phyloP scores from a whole-genome alignment of 2,797 vertebrate species.

The Neoniphon sammara region DNA sequence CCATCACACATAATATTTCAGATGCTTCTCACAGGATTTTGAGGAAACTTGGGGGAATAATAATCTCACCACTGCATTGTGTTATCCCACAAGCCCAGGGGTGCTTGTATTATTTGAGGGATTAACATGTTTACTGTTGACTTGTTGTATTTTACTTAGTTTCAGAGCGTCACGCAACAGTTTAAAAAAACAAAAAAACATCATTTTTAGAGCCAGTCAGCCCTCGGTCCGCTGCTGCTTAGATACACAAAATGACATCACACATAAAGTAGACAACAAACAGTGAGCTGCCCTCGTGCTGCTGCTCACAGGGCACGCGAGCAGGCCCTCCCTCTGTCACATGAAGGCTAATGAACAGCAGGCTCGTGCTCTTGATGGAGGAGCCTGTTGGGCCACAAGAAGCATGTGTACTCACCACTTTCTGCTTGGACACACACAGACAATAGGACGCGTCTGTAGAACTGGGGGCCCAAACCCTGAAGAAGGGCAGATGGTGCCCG shows the following conservation, averaged over 20 bases:
- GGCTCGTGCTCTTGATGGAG: constrained; percentile 69
- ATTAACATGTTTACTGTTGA: too few species aligned
- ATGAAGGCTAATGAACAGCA: constrained; percentile 75
- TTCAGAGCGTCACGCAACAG: constrained; percentile 9
- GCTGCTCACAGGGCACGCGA: constrained; percentile 67
- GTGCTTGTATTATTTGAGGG: too few species aligned
- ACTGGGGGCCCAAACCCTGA: constrained; percentile 76
- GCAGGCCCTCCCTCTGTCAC: constrained; percentile 59
- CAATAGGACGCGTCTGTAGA: constrained; percentile 78
- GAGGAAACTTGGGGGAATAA: constrained; percentile 14
- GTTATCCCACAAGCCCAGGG: too few species aligned
- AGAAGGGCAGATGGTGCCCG: constrained; percentile 81
- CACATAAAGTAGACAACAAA: constrained; percentile 49
- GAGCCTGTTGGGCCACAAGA: constrained; percentile 63
- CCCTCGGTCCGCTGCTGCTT: constrained; percentile 41
- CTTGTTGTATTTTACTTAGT: not conserved
- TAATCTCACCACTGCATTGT: not conserved
- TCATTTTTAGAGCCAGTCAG: not conserved
- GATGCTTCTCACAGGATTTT: not conserved
- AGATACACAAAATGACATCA: constrained; percentile 35
- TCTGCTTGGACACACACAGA: constrained; percentile 81
- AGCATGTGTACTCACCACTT: constrained; percentile 73
- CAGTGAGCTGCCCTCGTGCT: constrained; percentile 41
- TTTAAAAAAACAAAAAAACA: not conserved
- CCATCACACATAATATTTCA: not conserved